Base-by-base conservation (phyloP, 2,113 vertebrate genomes). In the Dasyornis broadbenti region DNA sequence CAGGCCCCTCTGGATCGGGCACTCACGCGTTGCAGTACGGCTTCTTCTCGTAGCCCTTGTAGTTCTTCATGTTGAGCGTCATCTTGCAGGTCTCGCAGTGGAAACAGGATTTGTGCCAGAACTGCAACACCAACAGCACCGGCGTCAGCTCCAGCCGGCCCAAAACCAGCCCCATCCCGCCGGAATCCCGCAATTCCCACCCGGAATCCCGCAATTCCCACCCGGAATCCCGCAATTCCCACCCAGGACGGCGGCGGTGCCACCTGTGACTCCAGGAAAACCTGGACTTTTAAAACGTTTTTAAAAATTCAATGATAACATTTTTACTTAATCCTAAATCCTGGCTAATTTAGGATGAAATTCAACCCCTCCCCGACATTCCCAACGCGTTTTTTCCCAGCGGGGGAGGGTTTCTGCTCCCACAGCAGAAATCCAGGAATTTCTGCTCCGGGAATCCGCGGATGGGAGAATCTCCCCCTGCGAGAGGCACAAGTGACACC, bases 1-100 rank as follows among this genome's bases (percentile, higher is more conserved):
- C n/a, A n/a, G n/a, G n/a, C n/a, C n/a, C n/a, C n/a, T n/a, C n/a
- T n/a, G n/a, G n/a, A n/a, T n/a, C n/a, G n/a, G 10, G 18, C 33
- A 98, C 98, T 98, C 77, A 98, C 98, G 98, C 98, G 0, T 98
- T 98, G 97, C 98, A 98, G 39, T 98, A 98, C 5, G 98, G 98
- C 86, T 98, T 98, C 98, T 98, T 98, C 96, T 98, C 98, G 5
- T 98, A 98, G 94, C 98, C 98, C 96, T 98, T 98, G 98, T 98
- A 98, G 97, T 98, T 98, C 76, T 98, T 98, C 98, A 98, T 98
- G 95, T 98, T 98, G 17, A 98, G 96, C 16, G 98, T 98, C 98
- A 98, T 98, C 97, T 98, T 98, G 98, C 98, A 98, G 90, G 94
- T 98, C 96, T 98, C 98, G 26, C 98, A 98, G 85, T 98, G 98